phyloP scores from a whole-genome alignment of 2,888 invertebrate genomes.

The Pyrrhia umbra region DNA sequence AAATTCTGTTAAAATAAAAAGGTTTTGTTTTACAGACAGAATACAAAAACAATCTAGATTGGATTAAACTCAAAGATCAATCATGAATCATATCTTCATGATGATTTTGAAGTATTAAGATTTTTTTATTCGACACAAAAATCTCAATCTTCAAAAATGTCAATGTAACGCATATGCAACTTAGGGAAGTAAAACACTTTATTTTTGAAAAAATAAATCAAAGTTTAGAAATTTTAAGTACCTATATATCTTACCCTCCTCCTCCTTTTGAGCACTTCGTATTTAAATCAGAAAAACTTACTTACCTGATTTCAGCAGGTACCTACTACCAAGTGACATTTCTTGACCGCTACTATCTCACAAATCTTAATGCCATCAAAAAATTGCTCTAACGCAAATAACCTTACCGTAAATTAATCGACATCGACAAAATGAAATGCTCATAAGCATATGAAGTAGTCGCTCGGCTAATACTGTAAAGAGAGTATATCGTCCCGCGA shows the following conservation, averaged over 20 bases:
- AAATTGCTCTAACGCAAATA: constrained; percentile 6
- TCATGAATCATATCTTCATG: too few relatives aligned
- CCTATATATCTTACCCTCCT: too few relatives aligned
- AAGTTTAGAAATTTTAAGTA: too few relatives aligned
- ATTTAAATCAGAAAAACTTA: neutral
- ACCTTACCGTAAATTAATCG: constrained; percentile 16
- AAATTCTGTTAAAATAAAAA: too few relatives aligned
- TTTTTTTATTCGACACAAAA: too few relatives aligned
- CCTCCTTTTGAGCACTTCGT: neutral
- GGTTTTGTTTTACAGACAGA: too few relatives aligned
- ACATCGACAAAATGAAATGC: constrained; percentile 41
- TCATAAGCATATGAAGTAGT: constrained; percentile 43
- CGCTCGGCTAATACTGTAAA: constrained; percentile 47
- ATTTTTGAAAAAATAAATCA: neutral
- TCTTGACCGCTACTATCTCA: neutral
- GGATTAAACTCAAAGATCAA: too few relatives aligned
- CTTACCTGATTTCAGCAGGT: neutral
- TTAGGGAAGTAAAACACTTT: neutral
- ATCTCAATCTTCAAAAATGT: too few relatives aligned
- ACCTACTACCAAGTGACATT: neutral
- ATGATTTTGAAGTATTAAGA: too few relatives aligned
- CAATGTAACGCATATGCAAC: too few relatives aligned
- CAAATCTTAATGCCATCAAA: neutral
- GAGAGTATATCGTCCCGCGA: constrained; percentile 75
- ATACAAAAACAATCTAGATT: too few relatives aligned